A percentile compares a stretch with the other conserved stretches of the same genome.
Evolutionary conservation across 2,888 invertebrate genomes (phyloP).

Genomic region (Hyles lineata): DNA sequence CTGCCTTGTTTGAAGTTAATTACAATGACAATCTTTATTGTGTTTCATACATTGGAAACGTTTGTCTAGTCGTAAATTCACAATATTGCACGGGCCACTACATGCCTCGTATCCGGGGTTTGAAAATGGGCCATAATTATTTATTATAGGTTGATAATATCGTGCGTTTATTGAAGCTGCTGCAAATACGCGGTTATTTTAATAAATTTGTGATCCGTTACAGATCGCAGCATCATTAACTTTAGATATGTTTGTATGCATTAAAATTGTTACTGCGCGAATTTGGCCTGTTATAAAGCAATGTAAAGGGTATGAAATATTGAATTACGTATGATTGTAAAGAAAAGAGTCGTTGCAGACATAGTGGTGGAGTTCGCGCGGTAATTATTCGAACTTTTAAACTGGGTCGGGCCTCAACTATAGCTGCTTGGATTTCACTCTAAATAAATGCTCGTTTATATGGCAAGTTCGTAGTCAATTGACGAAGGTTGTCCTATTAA

Average conservation of each 20-base stretch:
- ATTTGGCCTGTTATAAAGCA: not conserved
- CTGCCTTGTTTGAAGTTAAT: not conserved
- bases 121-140: not conserved
- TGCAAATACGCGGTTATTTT: not conserved
- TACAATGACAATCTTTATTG: not conserved
- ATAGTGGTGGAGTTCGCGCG: not conserved
- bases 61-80: not conserved
- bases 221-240: too few relatives aligned
- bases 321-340: not conserved
- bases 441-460: slow-evolving; percentile 1
- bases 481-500: not conserved
- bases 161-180: not conserved
- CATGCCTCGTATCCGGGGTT: not conserved
- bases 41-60: not conserved
- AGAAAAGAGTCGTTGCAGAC: not conserved
- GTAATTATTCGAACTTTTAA: slow-evolving; percentile 5
- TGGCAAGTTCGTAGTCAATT: not conserved
- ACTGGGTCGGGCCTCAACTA: not conserved
- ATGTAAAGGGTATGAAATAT: not conserved
- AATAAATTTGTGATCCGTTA: not conserved
- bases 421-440: not conserved
- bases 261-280: too few relatives aligned
- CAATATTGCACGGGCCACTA: not conserved
- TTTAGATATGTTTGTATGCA: too few relatives aligned
- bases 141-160: not conserved